A percentile compares a stretch with the other conserved stretches of the same genome.
Conservation (phyloP, 2,113 vertebrate genomes). For the Corythoichthys haematopterus region DNA sequence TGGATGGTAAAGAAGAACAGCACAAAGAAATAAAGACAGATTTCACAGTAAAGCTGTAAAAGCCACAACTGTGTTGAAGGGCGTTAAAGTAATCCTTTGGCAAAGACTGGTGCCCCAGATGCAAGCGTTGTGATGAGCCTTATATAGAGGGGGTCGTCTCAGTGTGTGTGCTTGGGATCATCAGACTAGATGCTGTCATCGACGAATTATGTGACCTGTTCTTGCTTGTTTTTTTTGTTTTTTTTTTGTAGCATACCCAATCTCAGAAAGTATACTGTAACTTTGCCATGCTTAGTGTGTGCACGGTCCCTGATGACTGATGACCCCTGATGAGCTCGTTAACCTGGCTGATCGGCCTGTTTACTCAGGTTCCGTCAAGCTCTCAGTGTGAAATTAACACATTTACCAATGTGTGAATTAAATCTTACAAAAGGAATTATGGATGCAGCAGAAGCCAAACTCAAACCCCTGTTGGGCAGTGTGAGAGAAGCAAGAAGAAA, state of each 20-base stretch:
- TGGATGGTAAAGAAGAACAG: too few species aligned
- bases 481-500: conserved; percentile 22
- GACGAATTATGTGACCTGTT: conserved; percentile 40
- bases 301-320: conserved; percentile 7
- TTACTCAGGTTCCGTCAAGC: conserved; percentile 54
- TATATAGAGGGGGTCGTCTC: conserved; percentile 9
- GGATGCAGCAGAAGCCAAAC: conserved; percentile 26
- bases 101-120: conserved; percentile 55
- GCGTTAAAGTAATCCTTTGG: conserved; percentile 56
- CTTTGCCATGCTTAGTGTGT: conserved; percentile 5
- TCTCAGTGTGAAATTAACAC: conserved; percentile 56
- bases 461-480: conserved; percentile 19
- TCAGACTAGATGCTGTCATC: conserved; percentile 47
- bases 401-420: conserved; percentile 53
- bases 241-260: conserved; percentile 13
- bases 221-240: conserved; percentile 14
- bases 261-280: conserved; percentile 3
- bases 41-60: conserved; percentile 45
- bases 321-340: conserved; percentile 13
- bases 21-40: background rate
- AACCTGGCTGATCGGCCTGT: conserved; percentile 29
- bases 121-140: conserved; percentile 50
- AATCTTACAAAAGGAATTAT: conserved; percentile 34
- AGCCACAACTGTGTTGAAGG: conserved; percentile 43
- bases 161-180: conserved; percentile 55